Evolutionary conservation across 2,888 invertebrate species (phyloP).

Genomic region (Epirrhoe tristata): DNA sequence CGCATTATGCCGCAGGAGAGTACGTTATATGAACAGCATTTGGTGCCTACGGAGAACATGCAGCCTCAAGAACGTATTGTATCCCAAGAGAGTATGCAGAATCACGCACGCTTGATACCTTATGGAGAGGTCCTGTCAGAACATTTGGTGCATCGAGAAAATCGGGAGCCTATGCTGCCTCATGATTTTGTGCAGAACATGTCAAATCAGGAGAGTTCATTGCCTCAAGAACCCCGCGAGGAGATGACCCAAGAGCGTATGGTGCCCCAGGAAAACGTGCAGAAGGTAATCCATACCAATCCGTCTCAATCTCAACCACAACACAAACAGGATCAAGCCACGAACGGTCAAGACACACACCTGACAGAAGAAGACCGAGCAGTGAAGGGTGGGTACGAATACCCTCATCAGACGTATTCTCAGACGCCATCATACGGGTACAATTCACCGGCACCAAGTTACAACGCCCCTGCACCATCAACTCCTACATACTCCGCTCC

Average conservation of each 20-base stretch:
- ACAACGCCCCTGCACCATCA: conserved; percentile 28
- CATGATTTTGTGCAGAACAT: conserved; percentile 7
- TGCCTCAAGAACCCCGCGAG: conserved; percentile 1
- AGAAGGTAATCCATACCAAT: conserved; percentile 35
- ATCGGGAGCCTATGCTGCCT: background rate
- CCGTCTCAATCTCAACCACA: conserved; percentile 10
- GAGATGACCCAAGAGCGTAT: conserved; percentile 19
- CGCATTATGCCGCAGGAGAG: conserved; percentile 29
- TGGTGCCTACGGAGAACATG: conserved; percentile 20
- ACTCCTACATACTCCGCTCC: conserved; percentile 26
- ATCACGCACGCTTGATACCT: conserved; percentile 22
- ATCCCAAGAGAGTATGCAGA: conserved; percentile 12
- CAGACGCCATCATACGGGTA: conserved; percentile 43
- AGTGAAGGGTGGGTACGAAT: conserved; percentile 39
- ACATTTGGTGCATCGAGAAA: background rate
- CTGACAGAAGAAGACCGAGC: conserved; percentile 36
- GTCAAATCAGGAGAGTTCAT: background rate
- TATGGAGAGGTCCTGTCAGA: background rate
- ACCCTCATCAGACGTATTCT: conserved; percentile 38
- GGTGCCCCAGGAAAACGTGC: conserved; percentile 25
- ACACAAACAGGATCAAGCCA: conserved; percentile 22
- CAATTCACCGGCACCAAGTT: conserved; percentile 26
- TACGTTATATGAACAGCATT: conserved; percentile 20
- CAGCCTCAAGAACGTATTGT: conserved; percentile 18
- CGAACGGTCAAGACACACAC: conserved; percentile 12